Percentiles rank a stretch among this genome's conserved stretches.
phyloP scores from a whole-genome alignment of 1,140 invertebrate species.

The Cataglyphis hispanica region DNA sequence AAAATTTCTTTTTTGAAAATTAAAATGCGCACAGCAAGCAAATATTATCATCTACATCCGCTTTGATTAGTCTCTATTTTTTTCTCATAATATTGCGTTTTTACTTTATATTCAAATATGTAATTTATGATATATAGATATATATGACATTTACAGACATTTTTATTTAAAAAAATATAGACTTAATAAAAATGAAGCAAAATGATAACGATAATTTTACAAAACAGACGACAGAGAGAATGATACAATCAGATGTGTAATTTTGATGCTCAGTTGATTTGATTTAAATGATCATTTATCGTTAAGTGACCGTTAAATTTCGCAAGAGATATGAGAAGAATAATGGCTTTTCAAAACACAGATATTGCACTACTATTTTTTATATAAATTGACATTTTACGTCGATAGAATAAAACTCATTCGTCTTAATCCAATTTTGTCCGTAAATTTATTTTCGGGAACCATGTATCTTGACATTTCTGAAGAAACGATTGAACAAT shows the following conservation, averaged over 20 bases:
- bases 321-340: background rate
- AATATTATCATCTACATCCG: background rate
- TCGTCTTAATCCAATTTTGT: background rate
- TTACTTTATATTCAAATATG: background rate
- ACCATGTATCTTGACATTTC: background rate
- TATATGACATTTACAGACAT: background rate
- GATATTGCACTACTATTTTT: background rate
- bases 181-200: background rate
- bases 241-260: background rate
- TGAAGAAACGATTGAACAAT: background rate
- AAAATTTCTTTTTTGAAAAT: background rate
- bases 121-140: background rate
- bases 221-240: background rate
- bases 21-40: background rate
- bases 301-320: background rate
- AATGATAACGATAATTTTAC: background rate
- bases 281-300: too few species aligned
- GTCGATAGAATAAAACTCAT: background rate
- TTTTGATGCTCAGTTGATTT: too few species aligned
- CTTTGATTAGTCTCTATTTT: too few species aligned
- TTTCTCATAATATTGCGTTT: background rate
- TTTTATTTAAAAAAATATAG: background rate
- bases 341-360: background rate
- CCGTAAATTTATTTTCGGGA: background rate
- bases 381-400: background rate